A percentile compares a stretch with the other conserved stretches of the same genome.
Conservation (phyloP, 2,113 vertebrate species). For the Triplophysa rosa region DNA sequence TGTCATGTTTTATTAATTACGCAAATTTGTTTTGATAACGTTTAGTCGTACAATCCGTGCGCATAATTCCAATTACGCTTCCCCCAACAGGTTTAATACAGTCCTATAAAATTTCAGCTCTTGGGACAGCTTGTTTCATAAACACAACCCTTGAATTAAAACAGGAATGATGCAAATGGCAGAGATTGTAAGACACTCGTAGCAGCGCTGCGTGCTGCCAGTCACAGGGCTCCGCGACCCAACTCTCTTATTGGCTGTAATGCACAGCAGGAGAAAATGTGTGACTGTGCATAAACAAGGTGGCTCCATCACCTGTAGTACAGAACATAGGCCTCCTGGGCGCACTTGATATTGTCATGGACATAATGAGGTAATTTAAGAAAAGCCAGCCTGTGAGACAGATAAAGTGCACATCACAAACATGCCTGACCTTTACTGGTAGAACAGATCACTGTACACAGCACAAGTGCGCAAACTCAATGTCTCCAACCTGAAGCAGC, state of each 20-base stretch:
- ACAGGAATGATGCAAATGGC: conserved; percentile 3
- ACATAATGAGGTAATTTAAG: conserved; percentile 76
- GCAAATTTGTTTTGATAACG: neutral
- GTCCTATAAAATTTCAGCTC: neutral
- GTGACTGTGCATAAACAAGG: conserved; percentile 71
- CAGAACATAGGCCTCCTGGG: conserved; percentile 63
- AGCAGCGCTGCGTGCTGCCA: neutral
- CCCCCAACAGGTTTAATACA: conserved; percentile 6
- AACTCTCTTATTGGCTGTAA: conserved; percentile 56
- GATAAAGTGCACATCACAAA: conserved; percentile 72
- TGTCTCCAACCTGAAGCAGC: neutral
- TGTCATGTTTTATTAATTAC: neutral
- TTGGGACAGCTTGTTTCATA: neutral
- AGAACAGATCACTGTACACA: conserved; percentile 54
- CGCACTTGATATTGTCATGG: conserved; percentile 73
- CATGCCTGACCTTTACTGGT: conserved; percentile 73
- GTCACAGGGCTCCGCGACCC: conserved; percentile 11
- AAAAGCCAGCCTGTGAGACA: conserved; percentile 70
- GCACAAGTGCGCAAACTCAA: neutral
- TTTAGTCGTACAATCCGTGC: neutral
- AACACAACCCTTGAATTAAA: neutral
- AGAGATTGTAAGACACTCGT: neutral
- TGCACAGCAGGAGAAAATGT: conserved; percentile 49
- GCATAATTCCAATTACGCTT: neutral
- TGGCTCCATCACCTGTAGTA: conserved; percentile 55